Conservation (phyloP, 2,888 invertebrate species). For the Stenotaenia linearis region DNA sequence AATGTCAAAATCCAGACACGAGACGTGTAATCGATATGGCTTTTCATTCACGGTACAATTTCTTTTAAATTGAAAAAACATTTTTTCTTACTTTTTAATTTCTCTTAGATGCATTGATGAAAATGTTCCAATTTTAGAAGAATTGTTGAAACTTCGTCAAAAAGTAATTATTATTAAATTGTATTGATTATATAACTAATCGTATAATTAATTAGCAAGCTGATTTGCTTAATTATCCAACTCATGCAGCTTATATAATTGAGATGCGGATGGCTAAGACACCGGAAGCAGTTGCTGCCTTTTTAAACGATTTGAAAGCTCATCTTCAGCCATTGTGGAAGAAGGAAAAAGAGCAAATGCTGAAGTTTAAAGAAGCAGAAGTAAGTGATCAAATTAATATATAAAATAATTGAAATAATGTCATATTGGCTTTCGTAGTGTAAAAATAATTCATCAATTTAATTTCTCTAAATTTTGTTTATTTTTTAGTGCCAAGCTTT, state of each 20-base stretch:
- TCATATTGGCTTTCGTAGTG: too few species aligned
- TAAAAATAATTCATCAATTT: neutral
- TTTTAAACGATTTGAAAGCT: slow-evolving; percentile 46
- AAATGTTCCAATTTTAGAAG: slow-evolving; percentile 50
- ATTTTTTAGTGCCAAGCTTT: slow-evolving; percentile 47
- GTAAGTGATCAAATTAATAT: slow-evolving; percentile 43
- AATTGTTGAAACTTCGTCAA: slow-evolving; percentile 48
- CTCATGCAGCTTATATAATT: slow-evolving; percentile 50
- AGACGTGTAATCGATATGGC: slow-evolving; percentile 47
- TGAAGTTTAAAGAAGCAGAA: slow-evolving; percentile 50
- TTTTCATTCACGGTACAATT: slow-evolving; percentile 47
- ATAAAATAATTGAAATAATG: too few species aligned
- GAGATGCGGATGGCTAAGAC: slow-evolving; percentile 52
- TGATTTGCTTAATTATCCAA: slow-evolving; percentile 48
- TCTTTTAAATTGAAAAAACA: neutral
- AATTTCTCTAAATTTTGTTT: neutral
- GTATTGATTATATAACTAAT: too few species aligned
- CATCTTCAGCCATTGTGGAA: slow-evolving; percentile 49
- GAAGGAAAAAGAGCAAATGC: slow-evolving; percentile 46
- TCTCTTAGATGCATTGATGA: slow-evolving; percentile 47
- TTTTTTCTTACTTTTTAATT: too few species aligned
- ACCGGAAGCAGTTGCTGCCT: slow-evolving; percentile 47
- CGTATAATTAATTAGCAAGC: too few species aligned
- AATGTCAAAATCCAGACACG: slow-evolving; percentile 48
- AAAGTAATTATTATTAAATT: too few species aligned